phyloP scores from a whole-genome alignment of 2,113 vertebrate species.

The Embiotoca jacksoni region DNA sequence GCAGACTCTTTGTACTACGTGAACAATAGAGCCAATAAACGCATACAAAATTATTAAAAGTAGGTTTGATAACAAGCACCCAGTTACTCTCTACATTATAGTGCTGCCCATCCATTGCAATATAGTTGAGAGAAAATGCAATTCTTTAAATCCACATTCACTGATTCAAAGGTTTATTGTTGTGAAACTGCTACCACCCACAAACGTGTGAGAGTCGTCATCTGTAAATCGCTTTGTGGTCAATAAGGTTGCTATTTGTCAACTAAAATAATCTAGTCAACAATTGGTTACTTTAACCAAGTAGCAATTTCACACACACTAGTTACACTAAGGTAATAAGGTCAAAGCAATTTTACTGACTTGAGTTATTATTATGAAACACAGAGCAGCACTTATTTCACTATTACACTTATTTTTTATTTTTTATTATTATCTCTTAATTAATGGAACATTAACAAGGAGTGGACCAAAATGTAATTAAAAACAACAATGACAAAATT shows the following conservation, averaged over 20 bases:
- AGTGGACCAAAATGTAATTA: too few relatives aligned
- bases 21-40: too few relatives aligned
- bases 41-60: too few relatives aligned
- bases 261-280: not conserved
- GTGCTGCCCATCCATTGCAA: not conserved
- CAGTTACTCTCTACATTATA: not conserved
- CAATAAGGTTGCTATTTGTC: not conserved
- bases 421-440: not conserved
- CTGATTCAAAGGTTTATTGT: not conserved
- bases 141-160: not conserved
- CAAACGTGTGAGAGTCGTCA: not conserved
- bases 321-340: not conserved
- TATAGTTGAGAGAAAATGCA: not conserved
- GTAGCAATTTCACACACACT: not conserved
- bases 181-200: not conserved
- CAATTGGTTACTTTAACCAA: not conserved
- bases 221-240: not conserved
- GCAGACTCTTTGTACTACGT: too few relatives aligned
- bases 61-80: not conserved
- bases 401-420: not conserved
- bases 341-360: not conserved
- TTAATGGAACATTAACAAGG: not conserved
- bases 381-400: not conserved
- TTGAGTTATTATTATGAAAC: not conserved
- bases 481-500: not conserved